Percentiles rank a stretch among this genome's conserved stretches.
Evolutionary conservation across 1,140 invertebrate species (phyloP).

Genomic region (Bombus sylvicola): DNA sequence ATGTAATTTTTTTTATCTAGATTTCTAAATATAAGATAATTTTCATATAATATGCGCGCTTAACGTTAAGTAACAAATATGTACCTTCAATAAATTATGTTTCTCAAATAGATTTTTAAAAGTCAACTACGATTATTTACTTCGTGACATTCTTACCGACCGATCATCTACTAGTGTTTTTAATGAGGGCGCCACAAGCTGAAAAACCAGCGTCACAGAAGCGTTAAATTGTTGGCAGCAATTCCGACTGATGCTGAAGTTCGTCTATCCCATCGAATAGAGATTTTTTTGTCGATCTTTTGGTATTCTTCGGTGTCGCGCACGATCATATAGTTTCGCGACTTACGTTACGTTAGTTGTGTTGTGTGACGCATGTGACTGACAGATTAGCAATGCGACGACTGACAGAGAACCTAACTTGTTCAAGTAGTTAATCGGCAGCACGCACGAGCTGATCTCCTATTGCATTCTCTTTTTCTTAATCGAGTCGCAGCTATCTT

Average conservation of each 20-base stretch:
- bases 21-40: constrained; percentile 31
- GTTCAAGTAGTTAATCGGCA: constrained; percentile 28
- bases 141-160: background rate
- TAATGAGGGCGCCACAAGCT: constrained; percentile 23
- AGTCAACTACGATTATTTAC: background rate
- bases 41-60: constrained; percentile 19
- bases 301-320: background rate
- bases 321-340: background rate
- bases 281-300: constrained; percentile 9
- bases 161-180: background rate
- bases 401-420: background rate
- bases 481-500: background rate
- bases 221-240: background rate
- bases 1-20: background rate
- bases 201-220: background rate
- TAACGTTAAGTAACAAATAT: constrained; percentile 36
- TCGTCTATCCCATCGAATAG: background rate
- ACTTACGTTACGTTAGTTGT: constrained; percentile 15
- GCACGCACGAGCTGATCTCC: constrained; percentile 11
- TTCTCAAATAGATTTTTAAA: constrained; percentile 55
- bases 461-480: background rate
- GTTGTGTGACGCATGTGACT: constrained; percentile 22
- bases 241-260: background rate
- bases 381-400: constrained; percentile 52
- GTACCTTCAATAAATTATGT: constrained; percentile 52